phyloP scores from a whole-genome alignment of 2,113 vertebrate genomes.

The Lethenteron camtschaticum region DNA sequence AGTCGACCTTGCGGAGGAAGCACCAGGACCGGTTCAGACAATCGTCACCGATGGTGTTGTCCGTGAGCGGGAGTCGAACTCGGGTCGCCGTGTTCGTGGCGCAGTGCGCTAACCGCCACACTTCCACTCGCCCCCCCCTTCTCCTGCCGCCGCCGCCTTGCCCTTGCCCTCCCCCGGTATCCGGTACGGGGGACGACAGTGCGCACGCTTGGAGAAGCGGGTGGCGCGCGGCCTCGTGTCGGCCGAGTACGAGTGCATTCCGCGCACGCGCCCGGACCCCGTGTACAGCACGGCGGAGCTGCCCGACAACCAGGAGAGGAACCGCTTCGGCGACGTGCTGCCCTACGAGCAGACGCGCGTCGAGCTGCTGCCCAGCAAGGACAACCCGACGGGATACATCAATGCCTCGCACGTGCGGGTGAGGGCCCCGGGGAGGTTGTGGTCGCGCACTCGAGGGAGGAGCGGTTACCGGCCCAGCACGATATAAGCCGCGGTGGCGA shows the following conservation, averaged over 20 bases:
- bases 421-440: too few relatives aligned
- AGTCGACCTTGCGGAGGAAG: too few relatives aligned
- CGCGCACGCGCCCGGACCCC: constrained; percentile 29
- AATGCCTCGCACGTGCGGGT: constrained; percentile 84
- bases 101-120: background rate
- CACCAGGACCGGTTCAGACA: too few relatives aligned
- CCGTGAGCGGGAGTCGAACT: too few relatives aligned
- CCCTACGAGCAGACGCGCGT: constrained; percentile 72
- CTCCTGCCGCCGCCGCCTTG: background rate
- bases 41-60: too few relatives aligned
- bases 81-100: too few relatives aligned
- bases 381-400: constrained; percentile 94
- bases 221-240: constrained; percentile 66
- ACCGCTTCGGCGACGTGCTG: constrained; percentile 79
- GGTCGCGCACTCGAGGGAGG: too few relatives aligned
- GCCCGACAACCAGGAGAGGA: constrained; percentile 63
- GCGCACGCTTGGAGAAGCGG: constrained; percentile 49
- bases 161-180: background rate
- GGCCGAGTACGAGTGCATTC: constrained; percentile 59
- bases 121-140: background rate
- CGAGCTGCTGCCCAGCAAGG: constrained; percentile 86
- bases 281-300: constrained; percentile 42
- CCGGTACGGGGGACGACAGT: constrained; percentile 23
- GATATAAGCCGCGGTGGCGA: too few relatives aligned
- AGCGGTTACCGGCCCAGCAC: too few relatives aligned